Evolutionary conservation across 1,140 invertebrate species (phyloP), one percentile per base, ranked within the genome.

Genomic region (Monochamus saltuarius): DNA sequence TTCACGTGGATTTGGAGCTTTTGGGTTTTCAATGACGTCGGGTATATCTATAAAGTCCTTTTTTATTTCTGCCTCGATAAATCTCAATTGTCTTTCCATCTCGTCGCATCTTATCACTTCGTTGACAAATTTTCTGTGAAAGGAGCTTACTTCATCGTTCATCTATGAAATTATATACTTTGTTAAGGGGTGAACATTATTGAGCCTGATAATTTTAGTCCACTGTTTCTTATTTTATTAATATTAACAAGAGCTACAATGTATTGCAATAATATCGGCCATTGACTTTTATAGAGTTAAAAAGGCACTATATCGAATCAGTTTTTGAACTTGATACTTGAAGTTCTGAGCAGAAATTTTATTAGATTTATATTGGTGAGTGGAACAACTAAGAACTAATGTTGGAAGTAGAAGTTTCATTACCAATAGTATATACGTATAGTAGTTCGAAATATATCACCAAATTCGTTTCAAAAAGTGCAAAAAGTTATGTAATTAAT

Each of bases 1-100:
- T 80, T 97, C 96, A 59, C 95, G 85, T 6, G 97, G 95, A 74
- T 94, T 95, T 4, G 97, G 97, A 9, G 96, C 96, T 68, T 94
- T 79, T 6, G 89, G 89, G 52, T 93, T 85, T 66, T 97, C 94
- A 64, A 87, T 85, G 57, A 92, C 88, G 58, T 95, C 91, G 4
- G 89, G 83, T 62, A 98, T 89, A 7, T 78, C 79, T 1, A 91
- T 87, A 7, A 84, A 86, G 78, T 98, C 97, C 79, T 97, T 98
- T 68, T 90, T 90, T 11, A 99, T 94, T 81, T 99, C 96, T 29
- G 90, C 89, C 74, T 98, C 95, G 68, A 99, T 88, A 78, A 95
- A 99, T 1, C 94, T 86, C 40, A 97, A 83, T 75, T 95, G 95
- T 39, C 94, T 82, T 78, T 96, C 93, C 88, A 97, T 91, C 78